Base-by-base conservation (phyloP, 2,113 vertebrate species). In the Strix uralensis region DNA sequence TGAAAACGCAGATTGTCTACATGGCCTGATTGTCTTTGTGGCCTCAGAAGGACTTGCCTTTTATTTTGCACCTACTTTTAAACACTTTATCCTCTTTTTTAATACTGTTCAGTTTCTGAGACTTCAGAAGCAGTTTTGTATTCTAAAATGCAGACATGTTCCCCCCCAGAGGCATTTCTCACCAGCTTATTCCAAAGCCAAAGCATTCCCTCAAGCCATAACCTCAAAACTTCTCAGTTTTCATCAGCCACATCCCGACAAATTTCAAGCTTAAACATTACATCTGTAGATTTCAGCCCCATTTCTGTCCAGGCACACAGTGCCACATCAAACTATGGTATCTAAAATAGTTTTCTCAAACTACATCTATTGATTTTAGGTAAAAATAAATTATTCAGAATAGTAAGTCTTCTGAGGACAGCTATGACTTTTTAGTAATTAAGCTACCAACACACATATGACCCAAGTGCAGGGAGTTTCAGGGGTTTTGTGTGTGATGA, bases 1-100 rank as follows among this genome's bases (percentile, higher is more conserved):
- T 49, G 59, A 94, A 84, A 91, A 78, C 2, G 29, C 46, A 49
- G 97, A 98, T 97, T 97, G 97, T 98, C 97, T 92, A 49, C 65
- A 38, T 7, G 66, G 95, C 73, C 90, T 23, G 92, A 95, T 96
- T 96, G 96, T 97, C 97, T 96, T 65, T 58, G 93, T 95, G 88
- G 82, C 92, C 95, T 97, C 86, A 40, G 49, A 94, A 91, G 88
- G 82, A 96, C 74, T 90, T 59, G 61, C 67, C 70, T 81, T 54
- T 44, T 57, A 87, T 92, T 72, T 65, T 61, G 54, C 19, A 90
- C 66, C 81, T 89, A 85, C 87, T 96, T 95, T 96, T 85, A 71
- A 86, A 61, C 22, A 72, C 87, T 75, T 81, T n/a, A 73, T 70
- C 65, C 49, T 55, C 65, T 81, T 86, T 86, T 91, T 59, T 29